Percentiles rank a stretch among this genome's conserved stretches.
phyloP scores from a whole-genome alignment of 2,888 invertebrate genomes.

The Carabus problematicus region DNA sequence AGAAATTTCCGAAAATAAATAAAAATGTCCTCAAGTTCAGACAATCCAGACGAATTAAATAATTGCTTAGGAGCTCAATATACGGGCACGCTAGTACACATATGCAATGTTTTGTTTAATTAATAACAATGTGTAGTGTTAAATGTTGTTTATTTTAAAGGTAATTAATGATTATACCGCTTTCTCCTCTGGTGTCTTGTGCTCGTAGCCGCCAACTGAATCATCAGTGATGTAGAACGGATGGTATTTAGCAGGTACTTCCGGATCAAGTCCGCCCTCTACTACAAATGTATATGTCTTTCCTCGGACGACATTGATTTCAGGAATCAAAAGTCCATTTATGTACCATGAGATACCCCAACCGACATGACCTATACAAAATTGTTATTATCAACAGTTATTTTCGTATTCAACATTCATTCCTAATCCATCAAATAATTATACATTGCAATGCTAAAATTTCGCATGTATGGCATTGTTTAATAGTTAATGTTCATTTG shows the following conservation, averaged over 20 bases:
- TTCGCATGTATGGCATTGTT: too few relatives aligned
- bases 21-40: too few relatives aligned
- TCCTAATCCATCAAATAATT: not conserved
- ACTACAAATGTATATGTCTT: constrained; percentile 86
- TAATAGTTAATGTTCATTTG: too few relatives aligned
- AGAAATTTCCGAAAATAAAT: too few relatives aligned
- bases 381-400: constrained; percentile 7
- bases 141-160: too few relatives aligned
- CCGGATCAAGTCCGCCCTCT: constrained; percentile 84
- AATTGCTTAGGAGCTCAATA: too few relatives aligned
- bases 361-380: constrained; percentile 80
- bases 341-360: constrained; percentile 97
- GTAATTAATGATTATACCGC: constrained; percentile 64
- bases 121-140: too few relatives aligned
- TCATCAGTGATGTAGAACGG: constrained; percentile 95
- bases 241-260: constrained; percentile 83
- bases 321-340: constrained; percentile 90
- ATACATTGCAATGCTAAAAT: too few relatives aligned
- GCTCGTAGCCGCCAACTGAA: constrained; percentile 86
- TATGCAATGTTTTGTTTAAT: too few relatives aligned
- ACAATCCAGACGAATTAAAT: too few relatives aligned
- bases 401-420: not conserved
- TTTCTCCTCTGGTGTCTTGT: constrained; percentile 82
- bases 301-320: constrained; percentile 87
- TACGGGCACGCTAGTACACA: too few relatives aligned